Conservation (phyloP, 2,113 vertebrate species). For the Channa argus region DNA sequence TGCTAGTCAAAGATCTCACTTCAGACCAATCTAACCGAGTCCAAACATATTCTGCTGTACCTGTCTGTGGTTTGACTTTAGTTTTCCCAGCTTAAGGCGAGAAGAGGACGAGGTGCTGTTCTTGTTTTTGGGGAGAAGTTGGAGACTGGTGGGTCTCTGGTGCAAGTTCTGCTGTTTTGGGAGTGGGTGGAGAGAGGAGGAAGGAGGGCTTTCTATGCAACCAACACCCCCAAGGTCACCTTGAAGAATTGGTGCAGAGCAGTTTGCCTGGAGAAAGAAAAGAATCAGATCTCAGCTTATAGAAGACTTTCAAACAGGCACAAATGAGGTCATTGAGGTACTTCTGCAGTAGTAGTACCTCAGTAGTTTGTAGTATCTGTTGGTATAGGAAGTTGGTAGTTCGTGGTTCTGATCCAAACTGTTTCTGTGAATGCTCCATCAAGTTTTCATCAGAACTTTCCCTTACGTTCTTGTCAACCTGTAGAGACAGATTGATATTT, state of each 20-base stretch:
- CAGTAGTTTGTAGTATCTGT: constrained; percentile 86
- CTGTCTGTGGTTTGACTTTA: constrained; percentile 93
- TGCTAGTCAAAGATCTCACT: too few species aligned
- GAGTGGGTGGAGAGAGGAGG: constrained; percentile 80
- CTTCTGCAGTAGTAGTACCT: constrained; percentile 59
- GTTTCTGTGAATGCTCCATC: constrained; percentile 95
- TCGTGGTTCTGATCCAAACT: constrained; percentile 90
- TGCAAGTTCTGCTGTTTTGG: constrained; percentile 96
- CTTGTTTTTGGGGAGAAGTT: constrained; percentile 89
- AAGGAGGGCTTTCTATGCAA: constrained; percentile 42
- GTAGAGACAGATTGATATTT: constrained; percentile 2
- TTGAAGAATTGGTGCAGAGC: neutral
- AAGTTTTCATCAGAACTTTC: constrained; percentile 96
- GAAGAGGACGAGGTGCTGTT: constrained; percentile 69
- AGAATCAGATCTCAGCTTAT: neutral
- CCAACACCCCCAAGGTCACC: constrained; percentile 42
- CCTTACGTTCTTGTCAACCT: constrained; percentile 96
- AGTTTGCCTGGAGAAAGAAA: constrained; percentile 28
- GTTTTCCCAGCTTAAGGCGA: constrained; percentile 89
- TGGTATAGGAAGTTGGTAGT: constrained; percentile 88
- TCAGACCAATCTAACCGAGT: too few species aligned
- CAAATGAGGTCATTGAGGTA: neutral
- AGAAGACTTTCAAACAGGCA: neutral
- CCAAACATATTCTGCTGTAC: constrained; percentile 28
- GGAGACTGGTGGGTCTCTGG: constrained; percentile 93